Base-by-base conservation (phyloP, 2,113 vertebrate species). In the Corythoichthys intestinalis region DNA sequence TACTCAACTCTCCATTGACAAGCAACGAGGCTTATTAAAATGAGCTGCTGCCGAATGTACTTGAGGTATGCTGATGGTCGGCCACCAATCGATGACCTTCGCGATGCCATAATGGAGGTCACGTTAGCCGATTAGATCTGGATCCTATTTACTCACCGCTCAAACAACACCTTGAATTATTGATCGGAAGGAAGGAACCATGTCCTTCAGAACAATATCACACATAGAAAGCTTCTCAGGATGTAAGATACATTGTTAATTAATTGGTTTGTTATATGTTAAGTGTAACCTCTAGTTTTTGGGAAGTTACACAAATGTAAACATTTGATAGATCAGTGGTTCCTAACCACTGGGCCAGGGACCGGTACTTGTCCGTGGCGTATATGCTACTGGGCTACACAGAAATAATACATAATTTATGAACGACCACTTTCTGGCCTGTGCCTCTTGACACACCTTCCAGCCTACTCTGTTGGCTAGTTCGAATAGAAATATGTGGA, bases 141-240 rank as follows among this genome's bases (percentile, higher is more conserved):
- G 71, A 84, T 86, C 70, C 75, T 76, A 67, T 85, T 84, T 83
- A 83, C 65, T 77, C 76, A 67, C 66, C 63, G 67, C 71, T 80
- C 64, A 71, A 75, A 77, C 71, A 85, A 82, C 79, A 84, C 72
- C 41, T 75, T 90, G 78, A 80, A 84, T 85, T 76, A 87, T 85
- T 84, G 77, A 88, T 85, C 20, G 8, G 14, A 37, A 49, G 67
- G 52, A 74, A 54, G 54, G 14, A 80, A 63, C 65, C 66, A 74
- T 47, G 65, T 70, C 71, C 53, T 85, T 76, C 41, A 69, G 58
- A 78, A 62, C 39, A 67, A 67, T 34, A 75, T 75, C 38, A 73
- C 9, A 59, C 52, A 65, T 62, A 70, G 44, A 37, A 60, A 65
- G 56, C 50, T 59, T 47, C 52, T 28, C 12, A 65, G 76, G 62